Base-by-base conservation (phyloP, 2,888 invertebrate species). In the Tiliacea aurago region DNA sequence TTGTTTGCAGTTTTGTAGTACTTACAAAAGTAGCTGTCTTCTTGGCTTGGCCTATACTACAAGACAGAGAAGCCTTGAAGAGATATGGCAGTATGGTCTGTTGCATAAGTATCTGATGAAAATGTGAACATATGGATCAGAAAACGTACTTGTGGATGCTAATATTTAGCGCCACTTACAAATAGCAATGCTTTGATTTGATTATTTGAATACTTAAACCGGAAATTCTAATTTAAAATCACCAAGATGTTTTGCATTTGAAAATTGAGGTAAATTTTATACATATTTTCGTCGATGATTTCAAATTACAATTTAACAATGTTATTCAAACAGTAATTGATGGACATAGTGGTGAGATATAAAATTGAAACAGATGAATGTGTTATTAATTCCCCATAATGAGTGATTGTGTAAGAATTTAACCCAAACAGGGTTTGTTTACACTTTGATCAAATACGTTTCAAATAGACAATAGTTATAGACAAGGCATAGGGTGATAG, bases 1-100 rank as follows among this genome's bases (percentile, higher is more conserved):
- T 51, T 78, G 49, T 67, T 58, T 49, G 9, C 18, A 18, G 7
- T 28, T 63, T 45, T 53, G 37, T 45, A 33, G 20, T 23, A 23
- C n/a, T n/a, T n/a, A n/a, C 15, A 43, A 37, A 47, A 23, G 18
- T 18, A 0, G 1, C 2, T 28, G 15, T 28, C 5, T 75, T 28
- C 18, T 56, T 28, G 20, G 20, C 13, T 58, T 41, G 0, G 11
- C 20, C 11, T 13, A 28, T 28, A 28, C 28, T 28, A 28, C 28
- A 28, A 7, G 20, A 45, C 11, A 11, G 45, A 11, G 45, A 28
- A 37, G 37, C 18, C 18, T 62, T 6, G 43, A 43, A 23, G 10
- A 18, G 3, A 11, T 37, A 4, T 37, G 4, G 37, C 4, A 33
- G 33, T 61, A 13, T 11, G 11, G 28, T 7, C 15, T 63, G 7